Base-by-base conservation (phyloP, 2,113 vertebrate species). In the Carettochelys insculpta region DNA sequence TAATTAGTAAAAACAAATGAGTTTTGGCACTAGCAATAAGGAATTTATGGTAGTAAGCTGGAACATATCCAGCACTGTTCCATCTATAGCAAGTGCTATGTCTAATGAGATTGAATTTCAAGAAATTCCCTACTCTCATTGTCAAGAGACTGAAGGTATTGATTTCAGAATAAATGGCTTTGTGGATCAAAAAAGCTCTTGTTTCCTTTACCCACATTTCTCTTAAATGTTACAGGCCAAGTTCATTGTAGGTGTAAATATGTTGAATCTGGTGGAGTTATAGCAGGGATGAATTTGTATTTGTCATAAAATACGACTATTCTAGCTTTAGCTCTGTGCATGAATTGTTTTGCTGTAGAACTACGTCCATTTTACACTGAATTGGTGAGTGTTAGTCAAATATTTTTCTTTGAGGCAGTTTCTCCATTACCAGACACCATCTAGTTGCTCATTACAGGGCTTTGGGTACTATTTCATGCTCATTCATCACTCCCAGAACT, bases 111-210 rank as follows among this genome's bases (percentile, higher is more conserved):
- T 90, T 80, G 79, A 89, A 3, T 96, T 96, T 95, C 96, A 97
- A 94, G 92, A 95, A 96, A 95, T 89, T 82, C 77, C 83, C 82
- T 85, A 78, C 77, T 71, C 77, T 81, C 43, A 83, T 31, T 79
- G 80, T 90, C 83, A 80, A 85, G 90, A 56, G 82, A 71, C 92
- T 96, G 85, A 89, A 94, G 73, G 77, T 91, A 96, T 94, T 94
- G 92, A 95, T 97, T 97, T 97, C 91, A 93, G 82, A 92, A 85
- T 90, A 91, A 95, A 85, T 83, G 79, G 86, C 34, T 80, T 92
- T 79, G 85, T 3, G 47, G 53, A 92, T 96, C 78, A 84, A 95
- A 95, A 95, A 80, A 82, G 68, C 50, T 90, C 85, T 94, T 87
- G n/a, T 50, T 81, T 90, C 75, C 89, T 97, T 95, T 90, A 80